Evolutionary conservation across 2,797 vertebrate species (phyloP).

Genomic region (Alfaro cultratus): DNA sequence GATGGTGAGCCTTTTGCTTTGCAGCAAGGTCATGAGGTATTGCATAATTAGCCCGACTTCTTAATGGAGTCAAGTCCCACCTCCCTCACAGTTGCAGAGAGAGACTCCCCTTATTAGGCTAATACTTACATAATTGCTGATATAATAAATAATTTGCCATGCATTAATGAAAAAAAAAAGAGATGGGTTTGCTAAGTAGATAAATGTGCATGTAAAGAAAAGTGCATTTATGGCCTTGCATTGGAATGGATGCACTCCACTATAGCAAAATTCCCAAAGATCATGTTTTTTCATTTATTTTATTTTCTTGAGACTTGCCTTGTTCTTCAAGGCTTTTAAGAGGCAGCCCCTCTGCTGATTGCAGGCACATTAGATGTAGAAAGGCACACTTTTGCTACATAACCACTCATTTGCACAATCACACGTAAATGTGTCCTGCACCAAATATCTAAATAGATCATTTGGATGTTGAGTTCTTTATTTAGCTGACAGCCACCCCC

Average conservation of each 20-base stretch:
- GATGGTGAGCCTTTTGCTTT: slow-evolving; percentile 45
- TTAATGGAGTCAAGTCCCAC: slow-evolving; percentile 9
- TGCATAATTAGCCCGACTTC: slow-evolving; percentile 31
- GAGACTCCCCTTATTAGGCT: slow-evolving; percentile 50
- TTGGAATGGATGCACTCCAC: slow-evolving; percentile 78
- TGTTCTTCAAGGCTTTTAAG: slow-evolving; percentile 48
- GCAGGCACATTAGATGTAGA: slow-evolving; percentile 41
- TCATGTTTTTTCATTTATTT: slow-evolving; percentile 45
- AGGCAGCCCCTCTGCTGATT: slow-evolving; percentile 53
- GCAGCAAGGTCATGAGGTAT: slow-evolving; percentile 38
- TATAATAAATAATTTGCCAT: slow-evolving; percentile 76
- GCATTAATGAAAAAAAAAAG: slow-evolving; percentile 76
- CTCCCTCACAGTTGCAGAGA: slow-evolving; percentile 38
- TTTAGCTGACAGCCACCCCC: slow-evolving; percentile 63
- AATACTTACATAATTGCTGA: slow-evolving; percentile 64
- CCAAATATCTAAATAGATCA: slow-evolving; percentile 61
- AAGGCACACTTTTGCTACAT: slow-evolving; percentile 61
- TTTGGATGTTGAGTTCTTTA: slow-evolving; percentile 50
- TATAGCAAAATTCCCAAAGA: slow-evolving; percentile 66
- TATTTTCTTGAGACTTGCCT: slow-evolving; percentile 62
- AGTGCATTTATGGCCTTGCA: slow-evolving; percentile 80
- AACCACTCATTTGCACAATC: slow-evolving; percentile 76
- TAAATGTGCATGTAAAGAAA: slow-evolving; percentile 81
- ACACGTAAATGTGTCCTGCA: slow-evolving; percentile 69
- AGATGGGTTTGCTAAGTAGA: slow-evolving; percentile 75